A percentile compares a stretch with the other conserved stretches of the same genome.
phyloP scores from a whole-genome alignment of 2,797 vertebrate species.

The Eulemur mongoz region DNA sequence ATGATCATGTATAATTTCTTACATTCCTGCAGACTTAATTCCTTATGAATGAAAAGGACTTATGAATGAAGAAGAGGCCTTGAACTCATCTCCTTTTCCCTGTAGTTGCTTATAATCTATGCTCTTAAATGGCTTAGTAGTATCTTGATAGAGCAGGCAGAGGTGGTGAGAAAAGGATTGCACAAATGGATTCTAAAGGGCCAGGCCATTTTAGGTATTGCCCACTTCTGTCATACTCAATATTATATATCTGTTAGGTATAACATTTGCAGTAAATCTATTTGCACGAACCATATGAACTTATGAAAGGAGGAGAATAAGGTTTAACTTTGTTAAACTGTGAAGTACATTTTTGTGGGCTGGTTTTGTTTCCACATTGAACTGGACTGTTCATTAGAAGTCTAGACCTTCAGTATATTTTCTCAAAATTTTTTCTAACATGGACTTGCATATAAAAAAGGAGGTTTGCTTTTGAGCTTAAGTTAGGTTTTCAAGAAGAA shows the following conservation, averaged over 20 bases:
- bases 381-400: neutral
- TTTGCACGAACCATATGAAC: neutral
- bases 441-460: neutral
- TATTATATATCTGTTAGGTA: neutral
- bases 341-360: neutral
- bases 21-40: neutral
- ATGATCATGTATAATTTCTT: neutral
- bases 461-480: neutral
- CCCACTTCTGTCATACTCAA: neutral
- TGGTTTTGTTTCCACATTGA: neutral
- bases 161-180: neutral
- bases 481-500: slow-evolving; percentile 15
- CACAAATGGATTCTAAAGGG: neutral
- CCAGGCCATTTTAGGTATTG: neutral
- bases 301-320: neutral
- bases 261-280: neutral
- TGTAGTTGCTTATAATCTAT: neutral
- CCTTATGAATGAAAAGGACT: neutral
- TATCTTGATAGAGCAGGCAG: neutral
- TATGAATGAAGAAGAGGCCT: neutral
- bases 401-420: neutral
- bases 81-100: neutral
- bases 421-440: neutral
- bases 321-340: neutral
- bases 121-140: neutral